phyloP scores from a whole-genome alignment of 64 coral and sea anemone species.

The Stylophora pistillata region DNA sequence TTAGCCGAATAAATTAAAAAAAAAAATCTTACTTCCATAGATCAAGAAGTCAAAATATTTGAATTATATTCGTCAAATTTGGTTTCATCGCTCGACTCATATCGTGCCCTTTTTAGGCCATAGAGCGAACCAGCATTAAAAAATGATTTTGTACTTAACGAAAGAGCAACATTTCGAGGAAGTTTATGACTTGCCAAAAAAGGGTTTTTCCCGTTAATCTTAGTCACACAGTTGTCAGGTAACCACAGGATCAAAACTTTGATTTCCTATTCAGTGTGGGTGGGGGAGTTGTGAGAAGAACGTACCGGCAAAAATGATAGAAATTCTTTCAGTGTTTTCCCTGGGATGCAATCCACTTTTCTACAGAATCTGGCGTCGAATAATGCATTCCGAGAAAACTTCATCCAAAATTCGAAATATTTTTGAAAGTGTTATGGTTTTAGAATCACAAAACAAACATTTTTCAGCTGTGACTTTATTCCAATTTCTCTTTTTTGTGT shows the following conservation, averaged over 20 bases:
- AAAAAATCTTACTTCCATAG: too few relatives aligned
- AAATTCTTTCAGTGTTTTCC: not conserved
- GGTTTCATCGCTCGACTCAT: not conserved
- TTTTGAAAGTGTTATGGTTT: not conserved
- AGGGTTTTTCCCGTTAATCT: slow-evolving; percentile 2
- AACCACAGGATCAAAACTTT: slow-evolving; percentile 12
- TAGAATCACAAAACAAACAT: not conserved
- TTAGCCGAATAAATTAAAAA: too few relatives aligned
- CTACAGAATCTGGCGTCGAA: too few relatives aligned
- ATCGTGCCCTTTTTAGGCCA: not conserved
- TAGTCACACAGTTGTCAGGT: not conserved
- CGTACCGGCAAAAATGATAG: not conserved
- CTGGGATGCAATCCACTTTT: not conserved
- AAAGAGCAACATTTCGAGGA: not conserved
- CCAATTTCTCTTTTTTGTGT: not conserved
- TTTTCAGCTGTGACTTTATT: not conserved
- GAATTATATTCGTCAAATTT: too few relatives aligned
- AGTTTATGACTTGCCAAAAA: not conserved
- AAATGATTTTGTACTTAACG: not conserved
- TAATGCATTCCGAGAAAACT: not conserved
- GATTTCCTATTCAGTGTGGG: not conserved
- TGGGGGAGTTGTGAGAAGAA: not conserved
- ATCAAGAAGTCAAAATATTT: too few relatives aligned
- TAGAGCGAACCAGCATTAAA: not conserved
- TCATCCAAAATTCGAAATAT: not conserved